Percentiles rank a stretch among this genome's conserved stretches.
These are phyloP conservation scores for Drosophila barbarae DNA, from an alignment of 2,888 invertebrate species.

Conservation along the genomic window DNA sequence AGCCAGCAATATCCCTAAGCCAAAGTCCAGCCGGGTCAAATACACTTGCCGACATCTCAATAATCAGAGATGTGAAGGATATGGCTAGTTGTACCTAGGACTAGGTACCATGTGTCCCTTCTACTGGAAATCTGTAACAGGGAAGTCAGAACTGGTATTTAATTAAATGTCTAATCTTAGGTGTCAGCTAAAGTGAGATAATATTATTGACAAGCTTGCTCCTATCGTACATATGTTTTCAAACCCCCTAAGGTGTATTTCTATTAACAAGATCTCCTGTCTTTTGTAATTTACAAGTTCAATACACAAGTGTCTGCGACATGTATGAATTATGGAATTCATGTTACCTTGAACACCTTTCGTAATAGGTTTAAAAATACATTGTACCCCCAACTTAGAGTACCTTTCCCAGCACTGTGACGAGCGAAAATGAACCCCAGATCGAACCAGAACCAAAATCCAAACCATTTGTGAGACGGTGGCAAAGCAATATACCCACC, in stretches of 20 bases:
- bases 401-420: slow-evolving; percentile 15
- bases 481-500: slow-evolving; percentile 25
- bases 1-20: slow-evolving; percentile 29
- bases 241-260: neutral
- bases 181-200: neutral
- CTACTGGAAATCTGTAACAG: neutral
- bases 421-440: slow-evolving; percentile 19
- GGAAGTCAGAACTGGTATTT: neutral
- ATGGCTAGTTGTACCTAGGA: slow-evolving; percentile 1
- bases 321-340: neutral
- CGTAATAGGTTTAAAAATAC: neutral
- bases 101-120: neutral
- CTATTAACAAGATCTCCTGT: neutral
- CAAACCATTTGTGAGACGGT: slow-evolving; percentile 60
- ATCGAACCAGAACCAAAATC: slow-evolving; percentile 39
- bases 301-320: neutral
- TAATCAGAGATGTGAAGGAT: slow-evolving; percentile 8
- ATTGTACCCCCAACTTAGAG: neutral
- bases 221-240: neutral
- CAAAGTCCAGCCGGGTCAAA: slow-evolving; percentile 56
- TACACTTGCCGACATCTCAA: slow-evolving; percentile 35
- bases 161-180: neutral
- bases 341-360: neutral
- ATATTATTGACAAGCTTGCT: neutral
- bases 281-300: neutral